Percentiles rank a stretch among this genome's conserved stretches.
Conservation (phyloP, 2,888 invertebrate species). For the Melangyna quadrimaculata region DNA sequence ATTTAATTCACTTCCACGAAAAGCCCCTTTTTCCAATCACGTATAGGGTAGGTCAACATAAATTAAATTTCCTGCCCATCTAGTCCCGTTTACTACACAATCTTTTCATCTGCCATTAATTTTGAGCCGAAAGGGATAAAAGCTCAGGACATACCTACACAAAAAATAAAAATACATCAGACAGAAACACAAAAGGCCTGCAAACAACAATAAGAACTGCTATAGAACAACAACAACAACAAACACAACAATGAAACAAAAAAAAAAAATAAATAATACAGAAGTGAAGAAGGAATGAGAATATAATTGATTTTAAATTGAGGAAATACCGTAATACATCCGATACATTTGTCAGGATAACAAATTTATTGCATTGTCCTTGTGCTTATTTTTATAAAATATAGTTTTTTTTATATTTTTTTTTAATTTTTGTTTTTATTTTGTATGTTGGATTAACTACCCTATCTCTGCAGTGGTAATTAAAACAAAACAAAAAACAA, state of each 20-base stretch:
- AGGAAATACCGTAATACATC: conserved; percentile 66
- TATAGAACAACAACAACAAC: conserved; percentile 8
- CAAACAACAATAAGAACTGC: conserved; percentile 15
- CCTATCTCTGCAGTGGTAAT: conserved; percentile 35
- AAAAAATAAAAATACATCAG: neutral
- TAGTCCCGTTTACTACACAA: conserved; percentile 50
- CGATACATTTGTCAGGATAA: conserved; percentile 70
- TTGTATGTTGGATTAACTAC: conserved; percentile 26
- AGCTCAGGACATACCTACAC: conserved; percentile 1
- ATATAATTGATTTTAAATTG: conserved; percentile 70
- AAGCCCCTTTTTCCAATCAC: conserved; percentile 39
- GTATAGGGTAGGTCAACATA: conserved; percentile 33
- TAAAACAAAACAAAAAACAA: conserved; percentile 8
- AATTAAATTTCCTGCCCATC: conserved; percentile 30
- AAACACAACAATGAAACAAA: neutral
- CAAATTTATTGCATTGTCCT: conserved; percentile 65
- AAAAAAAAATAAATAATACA: conserved; percentile 22
- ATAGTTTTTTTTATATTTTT: neutral
- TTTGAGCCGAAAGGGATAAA: conserved; percentile 40
- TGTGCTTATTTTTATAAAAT: neutral
- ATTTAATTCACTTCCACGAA: conserved; percentile 53
- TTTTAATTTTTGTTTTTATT: neutral
- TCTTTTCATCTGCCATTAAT: conserved; percentile 71
- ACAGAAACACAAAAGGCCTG: neutral
- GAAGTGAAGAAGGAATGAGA: conserved; percentile 28